phyloP scores from a whole-genome alignment of 2,113 vertebrate species.

The Clarias magur region DNA sequence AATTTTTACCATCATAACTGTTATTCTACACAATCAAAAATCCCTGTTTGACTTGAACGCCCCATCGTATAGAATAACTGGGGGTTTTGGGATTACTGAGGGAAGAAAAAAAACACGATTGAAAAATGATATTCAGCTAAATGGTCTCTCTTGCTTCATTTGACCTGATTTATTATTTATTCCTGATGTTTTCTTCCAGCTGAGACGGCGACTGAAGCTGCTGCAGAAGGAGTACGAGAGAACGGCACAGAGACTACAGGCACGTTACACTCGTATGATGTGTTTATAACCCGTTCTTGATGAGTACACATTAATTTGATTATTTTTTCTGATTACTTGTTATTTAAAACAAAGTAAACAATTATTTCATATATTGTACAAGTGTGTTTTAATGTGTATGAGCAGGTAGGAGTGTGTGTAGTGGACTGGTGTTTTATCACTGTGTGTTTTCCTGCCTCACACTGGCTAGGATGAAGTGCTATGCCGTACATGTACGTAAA shows the following conservation, averaged over 20 bases:
- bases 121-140: not conserved
- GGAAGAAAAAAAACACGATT: not conserved
- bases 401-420: not conserved
- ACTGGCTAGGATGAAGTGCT: not conserved
- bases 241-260: conserved; percentile 67
- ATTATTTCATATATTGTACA: too few species aligned
- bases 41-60: too few species aligned
- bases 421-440: not conserved
- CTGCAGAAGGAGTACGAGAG: conserved; percentile 67
- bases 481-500: not conserved
- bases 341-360: too few species aligned
- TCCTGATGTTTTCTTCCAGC: conserved; percentile 45
- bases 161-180: not conserved
- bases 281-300: not conserved
- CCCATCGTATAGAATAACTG: too few species aligned
- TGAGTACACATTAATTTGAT: too few species aligned
- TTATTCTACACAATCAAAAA: too few species aligned
- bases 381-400: not conserved
- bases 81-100: not conserved
- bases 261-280: conserved; percentile 26
- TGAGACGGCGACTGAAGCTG: conserved; percentile 65
- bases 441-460: not conserved
- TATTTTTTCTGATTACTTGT: too few species aligned
- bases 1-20: too few species aligned
- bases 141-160: not conserved